A percentile compares a stretch with the other conserved stretches of the same genome.
These are phyloP conservation scores for Pollenia angustigena DNA, from an alignment of 2,888 invertebrate species.

Conservation along the genomic window DNA sequence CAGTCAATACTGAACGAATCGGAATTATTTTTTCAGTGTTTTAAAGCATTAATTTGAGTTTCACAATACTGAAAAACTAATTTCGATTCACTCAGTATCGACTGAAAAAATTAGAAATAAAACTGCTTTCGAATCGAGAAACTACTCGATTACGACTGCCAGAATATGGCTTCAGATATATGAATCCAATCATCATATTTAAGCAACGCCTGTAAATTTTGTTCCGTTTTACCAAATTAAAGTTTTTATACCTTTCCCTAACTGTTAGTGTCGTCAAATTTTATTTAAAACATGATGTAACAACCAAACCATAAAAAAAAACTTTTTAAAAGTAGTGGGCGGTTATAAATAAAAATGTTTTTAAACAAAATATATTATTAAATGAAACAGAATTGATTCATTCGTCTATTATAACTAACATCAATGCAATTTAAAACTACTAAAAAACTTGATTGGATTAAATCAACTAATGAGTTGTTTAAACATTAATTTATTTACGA, in stretches of 20 bases:
- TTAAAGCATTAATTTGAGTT: too few relatives aligned
- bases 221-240: background rate
- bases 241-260: background rate
- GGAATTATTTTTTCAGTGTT: too few relatives aligned
- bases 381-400: conserved; percentile 4
- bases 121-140: too few relatives aligned
- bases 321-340: conserved; percentile 31
- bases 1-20: too few relatives aligned
- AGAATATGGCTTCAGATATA: too few relatives aligned
- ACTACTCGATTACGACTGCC: too few relatives aligned
- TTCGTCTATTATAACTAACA: conserved; percentile 4
- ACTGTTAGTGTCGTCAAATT: background rate
- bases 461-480: conserved; percentile 12
- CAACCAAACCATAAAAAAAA: too few relatives aligned
- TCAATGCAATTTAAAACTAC: background rate
- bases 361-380: conserved; percentile 7
- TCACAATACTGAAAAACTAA: too few relatives aligned
- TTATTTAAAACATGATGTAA: conserved; percentile 1
- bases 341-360: conserved; percentile 25
- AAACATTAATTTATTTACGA: conserved; percentile 11
- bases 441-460: conserved; percentile 30
- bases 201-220: too few relatives aligned
- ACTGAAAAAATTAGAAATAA: too few relatives aligned
- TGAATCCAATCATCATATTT: too few relatives aligned
- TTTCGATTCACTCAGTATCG: too few relatives aligned